Base-by-base conservation (phyloP, 1,140 invertebrate species). In the Drosophila jambulina region DNA sequence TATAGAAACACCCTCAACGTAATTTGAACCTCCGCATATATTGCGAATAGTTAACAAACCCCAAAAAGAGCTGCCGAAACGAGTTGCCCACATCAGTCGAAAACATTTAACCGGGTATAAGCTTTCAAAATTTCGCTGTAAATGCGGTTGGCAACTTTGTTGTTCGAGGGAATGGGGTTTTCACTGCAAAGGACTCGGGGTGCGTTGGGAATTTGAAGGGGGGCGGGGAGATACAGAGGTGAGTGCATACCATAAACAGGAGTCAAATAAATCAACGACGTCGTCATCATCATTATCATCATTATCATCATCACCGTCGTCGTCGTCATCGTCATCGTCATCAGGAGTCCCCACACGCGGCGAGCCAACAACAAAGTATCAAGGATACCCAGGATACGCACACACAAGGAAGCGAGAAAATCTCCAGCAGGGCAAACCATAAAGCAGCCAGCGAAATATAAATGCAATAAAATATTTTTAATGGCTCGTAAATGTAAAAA, bases 401-500 rank as follows among this genome's bases (percentile, higher is more conserved):
- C 54, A 62, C 38, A 65, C 40, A 57, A 56, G 71, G 49, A 65
- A 78, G 78, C 61, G 67, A 63, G 61, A 82, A 76, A 79, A 83
- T 83, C 80, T 83, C 80, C 80, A 79, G 76, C 80, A 75, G 80
- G 75, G 65, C 70, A 38, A 62, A 68, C 75, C 70, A 83, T 83
- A 83, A 83, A 83, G 80, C 75, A 83, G 80, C 80, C 80, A 83
- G 75, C 69, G 70, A 83, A 83, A 83, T 83, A 83, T 83, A 83
- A 83, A 83, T 83, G 80, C 80, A 83, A 83, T 83, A 83, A 83
- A 83, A 83, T 83, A 83, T 83, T 83, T 83, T 83, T 83, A 83
- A 83, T 83, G 80, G 80, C 80, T 83, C 80, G 80, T 83, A 83
- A 83, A 83, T 83, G 80, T 83, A 79, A 83, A 83, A 83, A 83